These are phyloP conservation scores for Callaeas wilsoni DNA, from an alignment of 2,113 vertebrate species.

Conservation along the genomic window DNA sequence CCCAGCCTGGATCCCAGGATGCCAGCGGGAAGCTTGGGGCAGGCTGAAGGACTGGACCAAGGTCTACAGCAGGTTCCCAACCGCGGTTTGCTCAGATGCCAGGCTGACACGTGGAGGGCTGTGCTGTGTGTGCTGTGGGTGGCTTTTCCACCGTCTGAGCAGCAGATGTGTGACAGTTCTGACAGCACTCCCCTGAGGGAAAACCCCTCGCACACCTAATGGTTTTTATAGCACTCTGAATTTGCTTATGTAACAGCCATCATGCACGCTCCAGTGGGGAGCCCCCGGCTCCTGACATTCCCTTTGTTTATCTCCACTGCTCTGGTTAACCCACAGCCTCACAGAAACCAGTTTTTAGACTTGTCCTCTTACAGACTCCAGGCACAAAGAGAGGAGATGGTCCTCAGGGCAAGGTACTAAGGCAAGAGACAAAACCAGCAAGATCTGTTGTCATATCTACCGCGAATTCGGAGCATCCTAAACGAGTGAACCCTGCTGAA, in stretches of 20 bases:
- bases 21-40: not conserved
- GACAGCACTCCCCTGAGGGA: not conserved
- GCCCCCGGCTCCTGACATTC: not conserved
- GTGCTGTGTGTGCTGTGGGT: not conserved
- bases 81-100: not conserved
- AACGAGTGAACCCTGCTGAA: not conserved
- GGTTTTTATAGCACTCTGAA: not conserved
- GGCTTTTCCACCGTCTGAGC: not conserved
- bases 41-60: not conserved
- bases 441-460: not conserved
- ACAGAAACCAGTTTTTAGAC: not conserved
- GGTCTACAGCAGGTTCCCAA: not conserved
- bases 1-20: not conserved
- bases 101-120: accelerated
- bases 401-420: not conserved
- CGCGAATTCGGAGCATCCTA: not conserved
- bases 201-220: not conserved
- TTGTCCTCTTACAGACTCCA: not conserved
- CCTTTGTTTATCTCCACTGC: not conserved
- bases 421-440: not conserved
- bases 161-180: not conserved
- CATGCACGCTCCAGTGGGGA: not conserved
- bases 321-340: not conserved
- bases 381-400: not conserved
- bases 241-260: slow-evolving; percentile 22